Evolutionary conservation across 2,113 vertebrate genomes (phyloP), one percentile per base, ranked within the genome.

Genomic region (Gymnarchus niloticus): DNA sequence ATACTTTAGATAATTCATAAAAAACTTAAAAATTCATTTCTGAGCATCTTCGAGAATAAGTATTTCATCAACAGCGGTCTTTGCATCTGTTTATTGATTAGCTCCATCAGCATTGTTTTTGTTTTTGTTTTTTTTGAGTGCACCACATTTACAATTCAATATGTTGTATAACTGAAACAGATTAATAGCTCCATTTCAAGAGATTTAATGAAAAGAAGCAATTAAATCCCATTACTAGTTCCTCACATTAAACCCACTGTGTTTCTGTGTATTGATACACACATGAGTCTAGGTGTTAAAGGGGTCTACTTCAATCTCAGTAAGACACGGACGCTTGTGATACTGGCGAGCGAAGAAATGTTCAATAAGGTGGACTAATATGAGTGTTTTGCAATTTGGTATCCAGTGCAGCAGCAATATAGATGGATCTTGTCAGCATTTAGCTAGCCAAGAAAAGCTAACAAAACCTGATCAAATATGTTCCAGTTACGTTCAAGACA

Each of bases 151-250:
- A 37, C 61, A 52, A 44, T 65, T 73, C 61, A 84, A 76, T 51
- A 28, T 59, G 28, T 65, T 51, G 61, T 54, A 17, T 28, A 51
- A 10, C 61, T 51, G 61, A 51, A 69, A 54, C n/a, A 61, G 56
- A 7, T 59, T 61, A 84, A 59, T 59, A 52, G 59, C 48, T 73
- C 83, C 25, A 84, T 52, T 51, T 52, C n/a, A 41, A 84, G 28
- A 69, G 61, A 21, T 84, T 82, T 82, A 9, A 46, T 23, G 28
- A 25, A 73, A 51, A 84, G 46, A 37, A 52, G 83, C 3, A 0
- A 51, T 51, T 37, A 33, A 73, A 37, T 14, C 46, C 14, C 28
- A 21, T 73, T 69, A 37, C 41, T n/a, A 9, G 51, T 54, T 49
- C 80, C 56, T 17, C 77, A 57, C 12, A 25, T 2, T 21, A 54